Base-by-base conservation (phyloP, 2,113 vertebrate species). In the Vicugna pacos region DNA sequence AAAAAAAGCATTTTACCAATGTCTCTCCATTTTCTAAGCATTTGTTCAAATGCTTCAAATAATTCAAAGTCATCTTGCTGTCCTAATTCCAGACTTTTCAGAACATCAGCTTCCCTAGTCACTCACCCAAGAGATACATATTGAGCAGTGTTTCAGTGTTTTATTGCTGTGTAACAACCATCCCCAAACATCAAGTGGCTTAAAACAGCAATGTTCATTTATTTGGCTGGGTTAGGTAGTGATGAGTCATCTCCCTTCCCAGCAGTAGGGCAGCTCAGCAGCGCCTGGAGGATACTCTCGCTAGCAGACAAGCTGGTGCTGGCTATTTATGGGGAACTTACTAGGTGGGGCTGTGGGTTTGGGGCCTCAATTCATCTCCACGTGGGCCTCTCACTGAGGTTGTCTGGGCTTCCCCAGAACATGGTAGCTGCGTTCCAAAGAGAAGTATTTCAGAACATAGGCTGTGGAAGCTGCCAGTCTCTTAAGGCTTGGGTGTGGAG, bases 221-320 rank as follows among this genome's bases (percentile, higher is more conserved):
- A 0, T 22, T 15, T 35, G 83, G 22, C 17, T 50, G 26, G 38
- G 24, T 35, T 76, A 24, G 26, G 38, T 64, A 38, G n/a, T 16
- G n/a, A 46, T 20, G 54, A n/a, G 6, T 1, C n/a, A 54, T 3
- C n/a, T 72, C 54, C 12, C 10, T 77, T 62, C 14, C 70, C 32
- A 30, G 28, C 6, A 85, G 14, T 35, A 56, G 24, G 64, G 50
- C 35, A 50, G 32, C 20, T 42, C 58, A 8, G 1, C 9, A 6
- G 22, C 17, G 11, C 2, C 2, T 35, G 10, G 2, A 12, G 8
- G 38, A 32, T 15, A 7, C 4, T 48, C 14, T 46, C 6, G 8
- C 10, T 16, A 19, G 32, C 32, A 58, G 24, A 3, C 15, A 17
- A 7, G 12, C 11, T 14, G 28, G 11, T 60, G 42, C n/a, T 42